Evolutionary conservation across 2,797 vertebrate species (phyloP).

Genomic region (Argentina silus): DNA sequence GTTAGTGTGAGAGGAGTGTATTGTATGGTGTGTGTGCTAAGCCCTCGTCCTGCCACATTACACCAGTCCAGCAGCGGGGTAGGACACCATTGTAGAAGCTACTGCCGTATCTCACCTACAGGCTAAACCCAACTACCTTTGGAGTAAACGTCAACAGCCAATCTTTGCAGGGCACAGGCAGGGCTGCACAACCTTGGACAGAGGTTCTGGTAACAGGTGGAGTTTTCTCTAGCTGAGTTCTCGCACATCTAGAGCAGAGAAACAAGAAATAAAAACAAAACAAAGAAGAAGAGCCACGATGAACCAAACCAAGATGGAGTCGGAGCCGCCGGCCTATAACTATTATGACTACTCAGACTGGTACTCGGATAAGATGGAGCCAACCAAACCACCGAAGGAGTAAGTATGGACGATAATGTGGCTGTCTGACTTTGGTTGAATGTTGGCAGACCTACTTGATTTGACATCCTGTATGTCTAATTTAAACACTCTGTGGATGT

Average conservation of each 20-base stretch:
- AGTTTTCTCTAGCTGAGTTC: slow-evolving; percentile 11
- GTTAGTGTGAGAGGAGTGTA: slow-evolving; percentile 55
- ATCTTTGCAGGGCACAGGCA: background rate
- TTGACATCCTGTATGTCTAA: no score
- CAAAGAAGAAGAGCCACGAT: slow-evolving; percentile 54
- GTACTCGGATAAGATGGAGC: slow-evolving; percentile 76
- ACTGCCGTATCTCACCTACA: background rate
- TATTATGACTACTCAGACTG: slow-evolving; percentile 79
- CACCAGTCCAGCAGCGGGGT: slow-evolving; percentile 31
- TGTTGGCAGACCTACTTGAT: no score
- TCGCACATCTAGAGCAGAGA: slow-evolving; percentile 29
- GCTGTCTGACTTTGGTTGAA: no score
- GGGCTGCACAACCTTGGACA: no score
- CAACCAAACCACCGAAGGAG: slow-evolving; percentile 76
- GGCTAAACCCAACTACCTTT: slow-evolving; percentile 20
- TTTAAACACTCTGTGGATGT: no score
- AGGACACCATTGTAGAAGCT: slow-evolving; percentile 1
- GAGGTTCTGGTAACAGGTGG: slow-evolving; percentile 17
- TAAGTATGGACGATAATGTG: slow-evolving; percentile 73
- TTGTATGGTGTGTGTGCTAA: slow-evolving; percentile 32
- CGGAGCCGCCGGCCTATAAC: slow-evolving; percentile 65
- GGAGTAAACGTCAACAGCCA: slow-evolving; percentile 22
- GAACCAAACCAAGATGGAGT: slow-evolving; percentile 67
- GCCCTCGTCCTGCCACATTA: slow-evolving; percentile 26
- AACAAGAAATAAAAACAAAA: no score